Conservation (phyloP, 1,140 invertebrate species). For the Papilio helenus region DNA sequence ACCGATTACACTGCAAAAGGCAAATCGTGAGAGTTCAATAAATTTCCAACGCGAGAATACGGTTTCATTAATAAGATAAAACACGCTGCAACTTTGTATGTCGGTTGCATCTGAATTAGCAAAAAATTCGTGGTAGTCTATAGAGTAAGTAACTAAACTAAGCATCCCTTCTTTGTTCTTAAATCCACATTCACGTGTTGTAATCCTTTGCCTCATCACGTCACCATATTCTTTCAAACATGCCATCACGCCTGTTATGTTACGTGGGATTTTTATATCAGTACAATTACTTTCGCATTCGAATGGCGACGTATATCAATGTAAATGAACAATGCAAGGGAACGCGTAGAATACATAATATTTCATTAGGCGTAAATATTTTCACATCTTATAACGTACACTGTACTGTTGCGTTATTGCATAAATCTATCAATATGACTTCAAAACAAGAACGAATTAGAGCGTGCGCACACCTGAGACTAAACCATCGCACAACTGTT, state of each 20-base stretch:
- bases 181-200: not conserved
- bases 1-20: not conserved
- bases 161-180: too few species aligned
- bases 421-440: not conserved
- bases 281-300: conserved; percentile 17
- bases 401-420: not conserved
- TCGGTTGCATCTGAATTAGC: not conserved
- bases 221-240: not conserved
- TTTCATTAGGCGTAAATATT: not conserved
- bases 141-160: not conserved
- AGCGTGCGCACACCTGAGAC: too few species aligned
- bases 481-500: too few species aligned
- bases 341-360: not conserved
- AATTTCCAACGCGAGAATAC: not conserved
- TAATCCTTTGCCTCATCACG: not conserved
- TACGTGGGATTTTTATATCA: conserved; percentile 20
- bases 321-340: not conserved
- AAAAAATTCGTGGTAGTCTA: not conserved
- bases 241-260: conserved; percentile 17
- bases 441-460: not conserved
- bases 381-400: not conserved
- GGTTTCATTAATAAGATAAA: not conserved
- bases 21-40: not conserved
- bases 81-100: too few species aligned
- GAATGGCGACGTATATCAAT: conserved; percentile 6